Evolutionary conservation across 2,797 vertebrate genomes (phyloP), one percentile per base, ranked within the genome.

Genomic region (Poecilia wingei): DNA sequence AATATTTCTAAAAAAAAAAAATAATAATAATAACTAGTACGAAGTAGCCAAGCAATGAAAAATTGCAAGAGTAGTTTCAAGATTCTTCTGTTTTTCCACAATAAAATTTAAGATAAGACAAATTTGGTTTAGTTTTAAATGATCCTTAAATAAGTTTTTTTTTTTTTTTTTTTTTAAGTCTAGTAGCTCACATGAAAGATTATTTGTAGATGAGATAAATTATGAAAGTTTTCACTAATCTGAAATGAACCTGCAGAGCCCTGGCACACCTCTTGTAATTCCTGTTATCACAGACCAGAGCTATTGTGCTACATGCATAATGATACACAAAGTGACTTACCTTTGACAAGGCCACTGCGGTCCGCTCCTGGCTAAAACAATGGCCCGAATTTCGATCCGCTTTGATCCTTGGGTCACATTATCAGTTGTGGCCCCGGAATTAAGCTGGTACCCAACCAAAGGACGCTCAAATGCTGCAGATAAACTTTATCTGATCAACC

Each of bases 401-500:
- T 82, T 25, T 69, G 85, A 90, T 82, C 74, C 79, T 81, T 77
- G 79, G 68, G 14, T 86, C 79, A 77, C 80, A 69, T 79, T 87
- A 90, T 90, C 88, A 89, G 72, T 89, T 59, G 84, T 84, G 84
- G 81, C 70, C 68, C 83, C 79, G 83, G 84, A 89, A 89, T 92
- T 78, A 84, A 84, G 86, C 86, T 78, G 84, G 86, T 88, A 75
- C 76, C 87, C 86, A 74, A 91, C 82, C 86, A 83, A 89, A 88
- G 87, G 88, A 88, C 75, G 85, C 82, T 88, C 87, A 84, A 88
- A 90, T 79, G 87, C 88, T 83, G 86, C 84, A 93, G 91, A 94
- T 93, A 93, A 93, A 90, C 82, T 90, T 92, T 84, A 91, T 92
- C 93, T 84, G 92, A 92, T 91, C 84, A 91, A 88, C 77, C 84